phyloP scores from a whole-genome alignment of 2,113 vertebrate genomes.

The Caracal caracal region DNA sequence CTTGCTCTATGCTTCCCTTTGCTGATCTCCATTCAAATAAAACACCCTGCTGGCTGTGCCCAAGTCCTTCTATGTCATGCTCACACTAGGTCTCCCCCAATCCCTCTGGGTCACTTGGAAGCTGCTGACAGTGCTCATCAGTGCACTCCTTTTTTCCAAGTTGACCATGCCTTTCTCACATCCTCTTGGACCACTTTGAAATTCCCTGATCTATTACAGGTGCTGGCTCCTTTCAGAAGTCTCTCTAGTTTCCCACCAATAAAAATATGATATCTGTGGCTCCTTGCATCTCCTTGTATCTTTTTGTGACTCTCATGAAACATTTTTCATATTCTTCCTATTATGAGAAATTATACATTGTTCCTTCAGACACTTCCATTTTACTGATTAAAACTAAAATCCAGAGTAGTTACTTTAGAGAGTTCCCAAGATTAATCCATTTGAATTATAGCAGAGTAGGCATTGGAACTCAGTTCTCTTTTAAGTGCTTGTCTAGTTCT shows the following conservation, averaged over 20 bases:
- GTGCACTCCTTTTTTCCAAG: not conserved
- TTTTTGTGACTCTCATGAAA: not conserved
- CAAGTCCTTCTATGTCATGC: not conserved
- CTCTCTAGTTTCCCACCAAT: no score
- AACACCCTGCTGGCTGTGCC: not conserved
- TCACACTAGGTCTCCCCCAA: not conserved
- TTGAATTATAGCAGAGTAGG: not conserved
- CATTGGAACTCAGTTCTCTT: not conserved
- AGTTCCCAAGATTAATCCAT: not conserved
- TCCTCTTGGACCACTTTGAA: not conserved
- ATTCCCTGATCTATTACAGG: not conserved
- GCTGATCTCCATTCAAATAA: not conserved
- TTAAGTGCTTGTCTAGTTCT: not conserved
- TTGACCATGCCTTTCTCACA: not conserved
- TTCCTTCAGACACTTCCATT: not conserved
- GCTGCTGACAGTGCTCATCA: not conserved
- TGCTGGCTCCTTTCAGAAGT: not conserved
- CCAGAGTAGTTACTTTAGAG: not conserved
- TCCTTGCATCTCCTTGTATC: not conserved
- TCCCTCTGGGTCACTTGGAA: not conserved
- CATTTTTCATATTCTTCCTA: not conserved
- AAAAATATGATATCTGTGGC: not conserved
- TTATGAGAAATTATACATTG: not conserved
- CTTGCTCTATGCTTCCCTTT: not conserved
- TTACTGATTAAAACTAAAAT: constrained; percentile 35